Conservation (phyloP, 2,888 invertebrate species). For the Drosophila phalerata region DNA sequence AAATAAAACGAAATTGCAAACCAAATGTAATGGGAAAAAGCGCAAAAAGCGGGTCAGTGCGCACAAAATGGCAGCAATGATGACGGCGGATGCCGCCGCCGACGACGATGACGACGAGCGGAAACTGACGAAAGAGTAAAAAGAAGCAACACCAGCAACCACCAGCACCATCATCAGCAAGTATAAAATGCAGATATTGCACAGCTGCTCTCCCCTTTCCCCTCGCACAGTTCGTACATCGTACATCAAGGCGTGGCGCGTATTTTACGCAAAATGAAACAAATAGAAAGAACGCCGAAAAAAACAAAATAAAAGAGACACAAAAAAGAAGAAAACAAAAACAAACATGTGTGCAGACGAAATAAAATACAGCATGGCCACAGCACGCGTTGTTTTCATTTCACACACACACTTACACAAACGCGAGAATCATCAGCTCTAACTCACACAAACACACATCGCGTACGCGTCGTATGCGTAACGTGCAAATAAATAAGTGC, state of each 20-base stretch:
- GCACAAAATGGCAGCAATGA: slow-evolving; percentile 77
- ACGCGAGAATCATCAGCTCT: slow-evolving; percentile 47
- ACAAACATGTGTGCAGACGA: slow-evolving; percentile 47
- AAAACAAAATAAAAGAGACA: slow-evolving; percentile 34
- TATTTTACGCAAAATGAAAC: slow-evolving; percentile 70
- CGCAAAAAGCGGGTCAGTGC: slow-evolving; percentile 76
- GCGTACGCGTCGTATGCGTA: slow-evolving; percentile 59
- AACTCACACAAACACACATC: slow-evolving; percentile 45
- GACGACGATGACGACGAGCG: slow-evolving; percentile 26
- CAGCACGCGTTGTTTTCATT: slow-evolving; percentile 39
- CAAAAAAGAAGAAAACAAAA: slow-evolving; percentile 32
- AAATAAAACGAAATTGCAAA: slow-evolving; percentile 64
- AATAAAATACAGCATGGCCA: slow-evolving; percentile 55
- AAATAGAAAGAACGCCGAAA: slow-evolving; percentile 42
- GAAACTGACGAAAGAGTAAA: slow-evolving; percentile 59
- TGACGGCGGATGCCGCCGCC: slow-evolving; percentile 70
- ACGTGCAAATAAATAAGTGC: slow-evolving; percentile 67
- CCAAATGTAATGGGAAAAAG: slow-evolving; percentile 77
- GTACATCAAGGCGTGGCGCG: slow-evolving; percentile 69
- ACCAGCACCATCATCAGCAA: slow-evolving; percentile 17
- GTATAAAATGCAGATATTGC: slow-evolving; percentile 76
- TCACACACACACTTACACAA: slow-evolving; percentile 30
- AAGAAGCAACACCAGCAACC: slow-evolving; percentile 27
- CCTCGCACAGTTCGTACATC: slow-evolving; percentile 17
- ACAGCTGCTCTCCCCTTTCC: not conserved